Percentiles rank a stretch among this genome's conserved stretches.
These are phyloP conservation scores for Ormyrus pomaceus DNA, from an alignment of 2,888 invertebrate genomes.

Conservation along the genomic window DNA sequence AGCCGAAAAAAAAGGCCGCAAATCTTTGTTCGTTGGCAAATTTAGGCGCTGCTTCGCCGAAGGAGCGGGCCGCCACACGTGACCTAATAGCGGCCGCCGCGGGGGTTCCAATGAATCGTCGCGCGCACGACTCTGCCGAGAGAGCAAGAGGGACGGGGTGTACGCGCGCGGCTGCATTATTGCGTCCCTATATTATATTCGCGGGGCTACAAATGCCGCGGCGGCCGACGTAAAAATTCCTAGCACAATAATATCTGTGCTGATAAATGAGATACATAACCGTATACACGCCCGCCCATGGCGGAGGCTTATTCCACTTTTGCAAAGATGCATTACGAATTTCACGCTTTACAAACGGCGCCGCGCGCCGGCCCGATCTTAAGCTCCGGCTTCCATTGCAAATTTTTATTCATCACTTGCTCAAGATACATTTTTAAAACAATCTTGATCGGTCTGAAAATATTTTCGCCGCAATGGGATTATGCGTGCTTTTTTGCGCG, in stretches of 20 bases:
- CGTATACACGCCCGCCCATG: conserved; percentile 68
- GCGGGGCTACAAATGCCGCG: conserved; percentile 72
- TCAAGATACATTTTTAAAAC: no score
- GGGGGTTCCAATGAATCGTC: conserved; percentile 35
- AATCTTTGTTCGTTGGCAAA: neutral
- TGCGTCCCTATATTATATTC: conserved; percentile 73
- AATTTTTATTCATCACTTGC: no score
- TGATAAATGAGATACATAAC: conserved; percentile 75
- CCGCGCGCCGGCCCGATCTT: conserved; percentile 54
- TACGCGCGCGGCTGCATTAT: conserved; percentile 70
- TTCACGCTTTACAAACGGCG: conserved; percentile 73
- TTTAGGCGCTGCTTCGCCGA: conserved; percentile 5
- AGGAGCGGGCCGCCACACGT: conserved; percentile 47
- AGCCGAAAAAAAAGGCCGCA: neutral
- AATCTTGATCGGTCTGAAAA: no score
- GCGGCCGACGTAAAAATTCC: conserved; percentile 66
- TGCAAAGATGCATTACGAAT: conserved; percentile 73
- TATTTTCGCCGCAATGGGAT: no score
- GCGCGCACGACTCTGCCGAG: conserved; percentile 33
- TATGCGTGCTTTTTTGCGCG: neutral
- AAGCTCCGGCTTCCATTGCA: no score
- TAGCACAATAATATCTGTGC: conserved; percentile 74
- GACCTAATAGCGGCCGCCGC: conserved; percentile 55
- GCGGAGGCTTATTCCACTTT: conserved; percentile 72
- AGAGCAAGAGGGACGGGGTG: conserved; percentile 52